These are phyloP conservation scores for Orchestia grillus DNA, from an alignment of 1,140 invertebrate species.

Conservation along the genomic window DNA sequence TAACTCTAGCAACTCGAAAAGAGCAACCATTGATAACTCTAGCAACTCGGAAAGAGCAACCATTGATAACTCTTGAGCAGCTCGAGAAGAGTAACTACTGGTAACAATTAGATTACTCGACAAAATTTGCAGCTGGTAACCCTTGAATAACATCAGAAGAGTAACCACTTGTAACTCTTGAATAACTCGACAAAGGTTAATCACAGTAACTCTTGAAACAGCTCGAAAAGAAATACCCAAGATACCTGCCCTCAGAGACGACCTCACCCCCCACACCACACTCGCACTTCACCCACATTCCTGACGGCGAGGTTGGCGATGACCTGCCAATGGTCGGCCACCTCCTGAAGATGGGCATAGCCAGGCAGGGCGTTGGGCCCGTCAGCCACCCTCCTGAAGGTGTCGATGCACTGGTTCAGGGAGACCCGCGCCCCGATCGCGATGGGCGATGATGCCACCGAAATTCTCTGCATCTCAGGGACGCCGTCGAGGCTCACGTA, in stretches of 20 bases:
- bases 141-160: slow-evolving; percentile 70
- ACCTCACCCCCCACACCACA: too few relatives aligned
- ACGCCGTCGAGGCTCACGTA: slow-evolving; percentile 71
- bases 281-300: slow-evolving; percentile 70
- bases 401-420: slow-evolving; percentile 66
- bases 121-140: slow-evolving; percentile 83
- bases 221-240: too few relatives aligned
- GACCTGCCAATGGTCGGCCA: slow-evolving; percentile 69
- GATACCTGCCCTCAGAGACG: too few relatives aligned
- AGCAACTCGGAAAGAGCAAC: too few relatives aligned
- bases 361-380: slow-evolving; percentile 60
- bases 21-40: too few relatives aligned
- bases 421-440: slow-evolving; percentile 67
- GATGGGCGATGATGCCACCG: slow-evolving; percentile 51
- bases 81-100: too few relatives aligned
- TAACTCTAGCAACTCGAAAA: too few relatives aligned
- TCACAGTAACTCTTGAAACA: too few relatives aligned
- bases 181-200: too few relatives aligned
- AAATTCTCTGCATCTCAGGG: slow-evolving; percentile 69
- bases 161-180: too few relatives aligned
- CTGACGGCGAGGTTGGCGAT: slow-evolving; percentile 70
- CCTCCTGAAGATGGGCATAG: slow-evolving; percentile 68
- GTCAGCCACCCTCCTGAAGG: slow-evolving; percentile 59
- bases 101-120: slow-evolving; percentile 86
- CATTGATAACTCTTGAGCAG: too few relatives aligned